Percentiles rank a stretch among this genome's conserved stretches.
Conservation (phyloP, 2,888 invertebrate species). For the Melieria crassipennis region DNA sequence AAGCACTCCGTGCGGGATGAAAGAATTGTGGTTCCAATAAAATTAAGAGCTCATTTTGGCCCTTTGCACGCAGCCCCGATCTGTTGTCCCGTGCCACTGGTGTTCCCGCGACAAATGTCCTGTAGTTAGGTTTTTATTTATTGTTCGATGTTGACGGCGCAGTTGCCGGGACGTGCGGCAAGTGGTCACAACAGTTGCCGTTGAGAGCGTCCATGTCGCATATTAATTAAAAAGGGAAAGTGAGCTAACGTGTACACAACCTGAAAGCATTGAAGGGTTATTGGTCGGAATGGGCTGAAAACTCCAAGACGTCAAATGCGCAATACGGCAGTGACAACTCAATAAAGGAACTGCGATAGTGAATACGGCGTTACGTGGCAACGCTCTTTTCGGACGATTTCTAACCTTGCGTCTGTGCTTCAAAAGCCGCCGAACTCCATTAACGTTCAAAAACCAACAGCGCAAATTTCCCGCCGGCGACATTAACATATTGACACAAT, state of each 20-base stretch:
- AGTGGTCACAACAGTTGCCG: background rate
- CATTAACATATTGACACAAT: constrained; percentile 33
- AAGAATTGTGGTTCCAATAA: constrained; percentile 58
- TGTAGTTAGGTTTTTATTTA: background rate
- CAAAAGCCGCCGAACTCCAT: too few relatives aligned
- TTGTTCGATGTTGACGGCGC: background rate
- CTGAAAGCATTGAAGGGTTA: too few relatives aligned
- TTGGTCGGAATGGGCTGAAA: too few relatives aligned
- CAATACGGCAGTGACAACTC: too few relatives aligned
- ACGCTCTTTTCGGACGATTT: too few relatives aligned
- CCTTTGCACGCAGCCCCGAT: constrained; percentile 3
- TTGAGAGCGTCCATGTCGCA: background rate
- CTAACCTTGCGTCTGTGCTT: too few relatives aligned
- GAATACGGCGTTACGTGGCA: too few relatives aligned
- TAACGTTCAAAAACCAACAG: background rate
- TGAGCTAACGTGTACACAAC: too few relatives aligned
- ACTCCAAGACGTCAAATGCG: too few relatives aligned
- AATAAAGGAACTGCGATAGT: too few relatives aligned
- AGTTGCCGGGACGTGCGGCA: background rate
- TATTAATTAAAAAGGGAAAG: background rate
- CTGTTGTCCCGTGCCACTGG: too few relatives aligned
- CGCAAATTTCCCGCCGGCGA: background rate
- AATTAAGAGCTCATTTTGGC: constrained; percentile 47
- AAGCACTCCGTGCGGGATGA: constrained; percentile 25
- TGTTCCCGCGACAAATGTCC: too few relatives aligned